Evolutionary conservation across 2,113 vertebrate species (phyloP).

Genomic region (Anolis sagrei): DNA sequence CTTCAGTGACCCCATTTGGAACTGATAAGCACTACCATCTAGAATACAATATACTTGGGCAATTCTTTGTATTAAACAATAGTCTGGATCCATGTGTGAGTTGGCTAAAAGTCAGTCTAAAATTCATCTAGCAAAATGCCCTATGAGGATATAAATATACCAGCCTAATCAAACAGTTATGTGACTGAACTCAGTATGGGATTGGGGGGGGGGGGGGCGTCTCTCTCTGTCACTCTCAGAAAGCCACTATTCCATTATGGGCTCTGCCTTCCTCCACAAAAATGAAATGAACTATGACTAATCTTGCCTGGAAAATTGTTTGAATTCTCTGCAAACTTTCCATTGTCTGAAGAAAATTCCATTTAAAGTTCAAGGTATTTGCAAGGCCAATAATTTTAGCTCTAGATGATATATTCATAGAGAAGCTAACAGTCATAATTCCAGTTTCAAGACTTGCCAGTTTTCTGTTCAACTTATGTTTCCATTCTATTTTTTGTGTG

Average conservation of each 20-base stretch:
- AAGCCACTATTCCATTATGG: neutral
- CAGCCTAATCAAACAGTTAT: slow-evolving; percentile 1
- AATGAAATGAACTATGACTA: neutral
- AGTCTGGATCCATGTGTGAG: neutral
- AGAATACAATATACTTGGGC: too few relatives aligned
- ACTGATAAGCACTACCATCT: too few relatives aligned
- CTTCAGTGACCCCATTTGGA: too few relatives aligned
- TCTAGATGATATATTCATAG: neutral
- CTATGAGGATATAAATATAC: neutral
- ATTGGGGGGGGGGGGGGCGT: too few relatives aligned
- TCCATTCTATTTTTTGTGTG: neutral
- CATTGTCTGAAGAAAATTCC: neutral
- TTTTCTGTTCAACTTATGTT: neutral
- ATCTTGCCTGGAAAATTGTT: neutral
- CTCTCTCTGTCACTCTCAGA: neutral
- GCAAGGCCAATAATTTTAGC: neutral
- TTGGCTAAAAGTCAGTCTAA: neutral
- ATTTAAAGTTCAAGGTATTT: slow-evolving; percentile 13
- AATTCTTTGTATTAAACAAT: too few relatives aligned
- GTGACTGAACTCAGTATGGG: neutral
- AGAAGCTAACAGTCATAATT: neutral
- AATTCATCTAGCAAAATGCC: neutral
- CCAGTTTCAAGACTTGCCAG: neutral
- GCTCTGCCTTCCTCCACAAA: neutral
- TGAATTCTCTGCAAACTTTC: neutral